These are phyloP conservation scores for Drosophila barbarae DNA, from an alignment of 2,888 invertebrate species.

Conservation along the genomic window DNA sequence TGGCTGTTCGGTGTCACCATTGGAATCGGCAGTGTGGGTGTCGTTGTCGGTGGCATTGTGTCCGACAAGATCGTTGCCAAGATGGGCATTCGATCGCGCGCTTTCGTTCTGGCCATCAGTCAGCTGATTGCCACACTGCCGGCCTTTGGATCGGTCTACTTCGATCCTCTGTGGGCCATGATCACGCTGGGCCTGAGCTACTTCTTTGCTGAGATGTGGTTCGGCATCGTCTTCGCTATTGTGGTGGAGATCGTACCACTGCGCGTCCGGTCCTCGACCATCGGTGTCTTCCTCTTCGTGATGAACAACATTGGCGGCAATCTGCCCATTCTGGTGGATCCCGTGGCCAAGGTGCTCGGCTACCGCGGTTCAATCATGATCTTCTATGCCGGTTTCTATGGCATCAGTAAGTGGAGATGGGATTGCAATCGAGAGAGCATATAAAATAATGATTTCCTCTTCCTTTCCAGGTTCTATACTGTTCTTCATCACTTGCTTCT, in stretches of 20 bases:
- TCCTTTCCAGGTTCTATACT: slow-evolving; percentile 85
- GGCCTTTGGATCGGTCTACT: slow-evolving; percentile 91
- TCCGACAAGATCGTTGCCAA: slow-evolving; percentile 93
- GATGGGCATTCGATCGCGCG: slow-evolving; percentile 91
- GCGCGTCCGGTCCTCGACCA: slow-evolving; percentile 89
- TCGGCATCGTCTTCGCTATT: slow-evolving; percentile 94
- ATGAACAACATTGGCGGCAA: slow-evolving; percentile 97
- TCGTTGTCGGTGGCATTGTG: slow-evolving; percentile 86
- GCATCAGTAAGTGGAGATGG: slow-evolving; percentile 83
- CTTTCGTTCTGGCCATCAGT: slow-evolving; percentile 88
- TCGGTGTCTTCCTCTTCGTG: slow-evolving; percentile 92
- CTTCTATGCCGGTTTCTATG: slow-evolving; percentile 93
- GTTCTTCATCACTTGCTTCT: slow-evolving; percentile 89
- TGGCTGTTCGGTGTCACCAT: slow-evolving; percentile 94
- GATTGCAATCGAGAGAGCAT: neutral
- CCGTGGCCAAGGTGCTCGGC: slow-evolving; percentile 89
- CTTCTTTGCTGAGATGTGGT: slow-evolving; percentile 97
- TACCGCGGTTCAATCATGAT: slow-evolving; percentile 92
- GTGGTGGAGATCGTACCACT: slow-evolving; percentile 93
- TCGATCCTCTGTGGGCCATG: slow-evolving; percentile 91
- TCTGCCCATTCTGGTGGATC: slow-evolving; percentile 92
- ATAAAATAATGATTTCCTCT: neutral
- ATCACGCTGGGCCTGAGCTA: slow-evolving; percentile 92
- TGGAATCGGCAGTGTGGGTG: slow-evolving; percentile 86
- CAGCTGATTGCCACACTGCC: slow-evolving; percentile 91